phyloP scores from a whole-genome alignment of 2,113 vertebrate species.

The Trichomycterus rosablanca region DNA sequence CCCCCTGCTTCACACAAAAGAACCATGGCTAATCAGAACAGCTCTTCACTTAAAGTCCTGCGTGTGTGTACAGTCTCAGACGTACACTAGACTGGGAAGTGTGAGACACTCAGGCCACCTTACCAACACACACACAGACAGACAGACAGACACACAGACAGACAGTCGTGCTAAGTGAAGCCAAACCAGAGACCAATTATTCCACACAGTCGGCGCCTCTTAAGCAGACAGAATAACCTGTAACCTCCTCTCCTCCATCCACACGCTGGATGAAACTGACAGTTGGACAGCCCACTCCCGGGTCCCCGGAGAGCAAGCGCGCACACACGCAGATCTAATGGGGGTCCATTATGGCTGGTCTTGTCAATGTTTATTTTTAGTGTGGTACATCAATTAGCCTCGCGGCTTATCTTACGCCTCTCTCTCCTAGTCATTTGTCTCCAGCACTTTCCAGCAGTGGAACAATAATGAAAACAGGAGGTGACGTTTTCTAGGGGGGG shows the following conservation, averaged over 20 bases:
- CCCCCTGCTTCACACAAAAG: slow-evolving; percentile 38
- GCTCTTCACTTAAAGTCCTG: too few relatives aligned
- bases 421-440: slow-evolving; percentile 15
- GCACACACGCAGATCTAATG: slow-evolving; percentile 21
- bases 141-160: background rate
- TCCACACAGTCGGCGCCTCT: slow-evolving; percentile 46
- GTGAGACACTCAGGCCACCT: too few relatives aligned
- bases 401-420: background rate
- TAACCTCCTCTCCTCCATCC: slow-evolving; percentile 12
- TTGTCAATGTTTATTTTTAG: slow-evolving; percentile 12
- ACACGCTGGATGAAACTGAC: background rate
- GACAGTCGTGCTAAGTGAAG: background rate
- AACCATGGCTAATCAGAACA: too few relatives aligned
- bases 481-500: too few relatives aligned
- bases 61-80: background rate
- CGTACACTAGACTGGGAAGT: background rate
- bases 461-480: background rate
- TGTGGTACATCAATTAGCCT: slow-evolving; percentile 14
- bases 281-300: too few relatives aligned
- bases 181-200: slow-evolving; percentile 52
- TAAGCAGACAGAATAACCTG: slow-evolving; percentile 44
- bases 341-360: slow-evolving; percentile 3
- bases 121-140: background rate
- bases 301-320: background rate
- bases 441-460: background rate